Evolutionary conservation across 2,888 invertebrate species (phyloP).

Genomic region (Meteorus cinctellus): DNA sequence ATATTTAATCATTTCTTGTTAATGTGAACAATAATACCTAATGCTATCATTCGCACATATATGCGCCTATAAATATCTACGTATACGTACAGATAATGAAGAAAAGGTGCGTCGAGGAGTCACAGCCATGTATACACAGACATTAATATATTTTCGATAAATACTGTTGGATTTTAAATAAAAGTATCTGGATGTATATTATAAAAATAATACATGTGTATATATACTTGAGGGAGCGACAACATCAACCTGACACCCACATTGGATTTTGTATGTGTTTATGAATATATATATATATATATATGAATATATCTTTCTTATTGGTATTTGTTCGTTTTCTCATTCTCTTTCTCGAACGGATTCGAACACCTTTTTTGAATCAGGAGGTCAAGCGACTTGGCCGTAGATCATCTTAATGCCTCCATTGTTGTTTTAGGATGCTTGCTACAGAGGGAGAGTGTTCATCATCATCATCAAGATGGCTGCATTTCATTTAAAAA

Average conservation of each 20-base stretch:
- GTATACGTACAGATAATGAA: conserved; percentile 34
- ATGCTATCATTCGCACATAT: conserved; percentile 33
- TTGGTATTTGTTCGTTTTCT: conserved; percentile 42
- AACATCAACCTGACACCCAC: conserved; percentile 67
- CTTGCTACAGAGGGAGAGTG: conserved; percentile 60
- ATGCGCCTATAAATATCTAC: conserved; percentile 37
- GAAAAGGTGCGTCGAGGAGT: conserved; percentile 11
- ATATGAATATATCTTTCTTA: conserved; percentile 38
- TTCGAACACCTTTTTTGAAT: conserved; percentile 72
- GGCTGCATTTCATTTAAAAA: conserved; percentile 27
- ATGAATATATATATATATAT: conserved; percentile 5
- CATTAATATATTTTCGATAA: conserved; percentile 24
- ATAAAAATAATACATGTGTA: conserved; percentile 9
- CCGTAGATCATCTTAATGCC: conserved; percentile 73
- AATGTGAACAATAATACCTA: conserved; percentile 51
- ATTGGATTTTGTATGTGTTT: conserved; percentile 45
- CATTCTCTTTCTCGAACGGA: conserved; percentile 57
- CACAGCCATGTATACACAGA: conserved; percentile 29
- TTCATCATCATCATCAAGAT: conserved; percentile 56
- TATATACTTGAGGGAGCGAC: conserved; percentile 26
- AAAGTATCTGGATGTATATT: background rate
- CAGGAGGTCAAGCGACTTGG: conserved; percentile 71
- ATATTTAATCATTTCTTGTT: conserved; percentile 70
- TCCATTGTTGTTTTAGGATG: conserved; percentile 73
- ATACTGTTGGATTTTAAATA: conserved; percentile 22